Evolutionary conservation across 2,888 invertebrate genomes (phyloP), one percentile per base, ranked within the genome.

Genomic region (Cerceris ruficornis): DNA sequence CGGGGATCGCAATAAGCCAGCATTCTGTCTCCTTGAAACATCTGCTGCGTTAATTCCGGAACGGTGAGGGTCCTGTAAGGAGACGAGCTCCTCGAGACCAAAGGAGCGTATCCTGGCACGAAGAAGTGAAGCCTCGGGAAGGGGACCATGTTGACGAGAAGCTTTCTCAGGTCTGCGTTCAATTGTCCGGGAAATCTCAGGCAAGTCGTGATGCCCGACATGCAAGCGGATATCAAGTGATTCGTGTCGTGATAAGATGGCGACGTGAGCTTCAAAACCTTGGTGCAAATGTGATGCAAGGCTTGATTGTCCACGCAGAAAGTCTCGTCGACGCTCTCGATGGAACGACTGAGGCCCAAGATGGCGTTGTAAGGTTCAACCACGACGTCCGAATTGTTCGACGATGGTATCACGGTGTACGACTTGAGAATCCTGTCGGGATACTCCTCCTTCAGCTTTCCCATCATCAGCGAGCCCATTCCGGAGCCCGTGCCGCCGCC

Each of bases 101-200:
- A 94, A 1, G 96, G 96, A 75, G 96, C 95, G 91, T 96, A 95
- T 57, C 95, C 97, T 79, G 97, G 97, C 93, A 97, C 96, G 91
- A 97, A 97, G 94, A 97, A 97, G 91, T 97, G 97, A 62, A 97
- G 93, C 84, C 97, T 95, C 82, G 98, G 98, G 93, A 97, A 98
- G 8, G 98, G 98, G 13, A 98, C 97, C 97, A 98, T 98, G 94
- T 98, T 98, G 72, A 98, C 97, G 60, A 96, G 96, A 88, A 97
- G 93, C 93, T 98, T 97, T 84, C 98, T 94, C 80, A 98, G 94
- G 93, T 98, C 98, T 65, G 98, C 97, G 92, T 98, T 98, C 88
- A 98, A 93, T 93, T 98, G 98, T 86, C 98, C 98, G 17, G 98
- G 98, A 94, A 98, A 98, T 82, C 96, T 77, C 14, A 82, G 60